phyloP scores from a whole-genome alignment of 2,797 vertebrate genomes.

The Sebastiscus tertius region DNA sequence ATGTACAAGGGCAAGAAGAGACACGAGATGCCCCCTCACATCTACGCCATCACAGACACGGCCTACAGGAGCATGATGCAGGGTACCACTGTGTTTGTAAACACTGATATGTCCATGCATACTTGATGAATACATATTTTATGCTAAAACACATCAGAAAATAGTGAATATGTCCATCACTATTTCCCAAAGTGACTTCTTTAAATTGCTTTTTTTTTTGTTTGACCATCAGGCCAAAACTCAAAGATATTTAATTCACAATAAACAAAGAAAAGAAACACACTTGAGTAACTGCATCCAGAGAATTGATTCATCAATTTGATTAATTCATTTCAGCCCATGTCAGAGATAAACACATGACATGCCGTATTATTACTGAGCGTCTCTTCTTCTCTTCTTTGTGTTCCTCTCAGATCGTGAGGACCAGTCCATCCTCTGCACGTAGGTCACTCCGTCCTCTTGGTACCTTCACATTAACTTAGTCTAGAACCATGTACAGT shows the following conservation, averaged over 20 bases:
- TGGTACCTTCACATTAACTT: neutral
- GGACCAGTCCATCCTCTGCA: constrained; percentile 99
- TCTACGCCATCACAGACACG: constrained; percentile 97
- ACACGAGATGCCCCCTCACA: constrained; percentile 98
- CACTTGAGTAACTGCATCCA: neutral
- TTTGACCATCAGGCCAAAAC: neutral
- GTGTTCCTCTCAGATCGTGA: constrained; percentile 85
- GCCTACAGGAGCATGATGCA: constrained; percentile 99
- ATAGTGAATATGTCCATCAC: neutral
- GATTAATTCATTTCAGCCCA: neutral
- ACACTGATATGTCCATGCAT: neutral
- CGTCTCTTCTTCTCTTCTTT: neutral
- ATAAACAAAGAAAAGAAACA: neutral
- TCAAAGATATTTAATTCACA: neutral
- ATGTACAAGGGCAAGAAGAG: constrained; percentile 99
- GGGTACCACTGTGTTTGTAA: constrained; percentile 77
- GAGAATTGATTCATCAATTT: neutral
- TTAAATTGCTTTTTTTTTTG: neutral
- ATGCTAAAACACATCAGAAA: neutral
- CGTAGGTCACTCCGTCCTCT: constrained; percentile 84
- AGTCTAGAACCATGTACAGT: neutral
- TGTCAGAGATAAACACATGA: neutral
- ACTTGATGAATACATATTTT: neutral
- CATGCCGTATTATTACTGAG: neutral
- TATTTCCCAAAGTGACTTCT: neutral